phyloP scores from a whole-genome alignment of 1,140 invertebrate species.

The Parapsyche elsis region DNA sequence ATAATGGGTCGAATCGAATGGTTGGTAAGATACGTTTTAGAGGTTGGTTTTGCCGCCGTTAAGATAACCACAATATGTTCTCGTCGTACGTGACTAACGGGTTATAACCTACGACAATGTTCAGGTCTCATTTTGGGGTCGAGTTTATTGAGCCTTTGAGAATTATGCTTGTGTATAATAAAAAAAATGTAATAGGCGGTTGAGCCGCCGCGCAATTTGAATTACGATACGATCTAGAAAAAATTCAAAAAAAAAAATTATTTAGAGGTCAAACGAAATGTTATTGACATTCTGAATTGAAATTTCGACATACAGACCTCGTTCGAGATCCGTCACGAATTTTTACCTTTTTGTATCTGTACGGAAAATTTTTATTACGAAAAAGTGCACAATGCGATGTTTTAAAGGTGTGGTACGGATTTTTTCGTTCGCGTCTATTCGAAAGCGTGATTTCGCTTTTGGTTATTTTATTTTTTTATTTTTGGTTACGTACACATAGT shows the following conservation, averaged over 20 bases:
- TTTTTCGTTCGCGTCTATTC: neutral
- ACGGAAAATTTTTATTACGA: neutral
- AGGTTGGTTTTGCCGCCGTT: neutral
- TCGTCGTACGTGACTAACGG: slow-evolving; percentile 16
- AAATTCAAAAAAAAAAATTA: neutral
- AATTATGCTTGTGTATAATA: neutral
- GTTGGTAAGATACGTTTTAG: neutral
- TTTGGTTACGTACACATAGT: slow-evolving; percentile 3
- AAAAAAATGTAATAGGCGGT: slow-evolving; percentile 31
- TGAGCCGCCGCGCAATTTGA: slow-evolving; percentile 2
- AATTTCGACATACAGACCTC: slow-evolving; percentile 33
- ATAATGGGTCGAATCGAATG: neutral
- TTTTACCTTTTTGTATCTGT: neutral
- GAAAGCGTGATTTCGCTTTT: slow-evolving; percentile 20
- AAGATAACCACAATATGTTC: slow-evolving; percentile 11
- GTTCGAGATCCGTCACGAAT: slow-evolving; percentile 20
- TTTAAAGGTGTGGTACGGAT: neutral
- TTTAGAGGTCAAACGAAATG: slow-evolving; percentile 33
- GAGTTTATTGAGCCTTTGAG: slow-evolving; percentile 26
- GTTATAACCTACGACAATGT: slow-evolving; percentile 37
- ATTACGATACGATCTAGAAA: slow-evolving; percentile 25
- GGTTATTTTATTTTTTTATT: no score
- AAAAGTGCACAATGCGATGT: neutral
- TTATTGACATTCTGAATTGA: slow-evolving; percentile 30
- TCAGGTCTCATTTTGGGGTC: neutral